Evolutionary conservation across 2,888 invertebrate genomes (phyloP).

Genomic region (Xestia sexstrigata): DNA sequence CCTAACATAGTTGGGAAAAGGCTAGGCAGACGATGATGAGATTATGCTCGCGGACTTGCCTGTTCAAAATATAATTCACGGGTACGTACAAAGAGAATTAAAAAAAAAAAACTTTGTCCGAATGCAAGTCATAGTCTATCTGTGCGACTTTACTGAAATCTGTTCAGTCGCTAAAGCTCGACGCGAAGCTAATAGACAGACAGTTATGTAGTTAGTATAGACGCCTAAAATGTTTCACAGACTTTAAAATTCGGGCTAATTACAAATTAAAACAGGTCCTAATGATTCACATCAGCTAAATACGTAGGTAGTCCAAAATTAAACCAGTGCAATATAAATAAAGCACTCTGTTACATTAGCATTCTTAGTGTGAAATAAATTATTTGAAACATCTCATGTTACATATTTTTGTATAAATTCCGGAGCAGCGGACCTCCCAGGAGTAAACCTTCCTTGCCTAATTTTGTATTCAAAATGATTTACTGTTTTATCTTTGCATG

Average conservation of each 20-base stretch:
- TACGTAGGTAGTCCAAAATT: not conserved
- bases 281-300: constrained; percentile 1
- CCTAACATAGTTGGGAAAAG: too few relatives aligned
- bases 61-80: not conserved
- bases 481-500: constrained; percentile 60
- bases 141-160: not conserved
- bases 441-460: constrained; percentile 60
- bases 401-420: constrained; percentile 63
- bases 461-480: constrained; percentile 67
- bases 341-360: constrained; percentile 42
- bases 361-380: constrained; percentile 56
- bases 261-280: not conserved
- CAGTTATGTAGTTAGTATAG: not conserved
- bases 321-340: constrained; percentile 40
- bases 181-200: not conserved
- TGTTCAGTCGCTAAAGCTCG: not conserved
- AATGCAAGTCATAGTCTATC: not conserved
- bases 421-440: constrained; percentile 48
- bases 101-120: not conserved
- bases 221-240: not conserved
- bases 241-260: not conserved
- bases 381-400: constrained; percentile 55
- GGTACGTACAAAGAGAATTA: not conserved
- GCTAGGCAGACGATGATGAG: too few relatives aligned
- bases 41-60: not conserved